Evolutionary conservation across 2,888 invertebrate genomes (phyloP), one percentile per base, ranked within the genome.

Genomic region (Nycteola revayana): DNA sequence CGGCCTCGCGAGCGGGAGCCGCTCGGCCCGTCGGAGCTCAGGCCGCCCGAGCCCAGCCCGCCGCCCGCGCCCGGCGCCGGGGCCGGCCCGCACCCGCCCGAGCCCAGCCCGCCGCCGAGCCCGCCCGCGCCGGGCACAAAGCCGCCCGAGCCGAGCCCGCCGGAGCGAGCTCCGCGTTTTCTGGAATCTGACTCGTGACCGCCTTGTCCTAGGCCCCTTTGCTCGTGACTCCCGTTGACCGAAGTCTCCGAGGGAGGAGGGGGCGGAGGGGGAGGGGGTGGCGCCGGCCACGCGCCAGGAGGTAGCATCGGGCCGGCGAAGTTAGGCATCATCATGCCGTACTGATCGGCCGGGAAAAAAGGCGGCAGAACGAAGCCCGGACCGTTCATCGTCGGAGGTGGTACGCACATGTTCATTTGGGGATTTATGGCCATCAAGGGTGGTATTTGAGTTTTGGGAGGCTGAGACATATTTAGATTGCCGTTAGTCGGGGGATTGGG

Each of bases 151-250:
- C 49, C 53, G 46, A 60, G 56, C 42, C 66, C 63, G 49, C 64
- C 60, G 29, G 67, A 45, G 47, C 79, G 78, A 64, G 65, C 58
- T 52, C 73, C 80, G 52, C 76, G 80, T 62, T 76, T 84, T 75
- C 86, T 85, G 85, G 81, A 84, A 84, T 85, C 85, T 75, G 84
- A 83, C 75, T 83, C 83, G 67, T 71, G 72, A 71, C 77, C 75
- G 67, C 75, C 73, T 60, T 75, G 76, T 58, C 76, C 82, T 66
- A 72, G 75, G 70, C 81, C 78, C 65, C 73, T 46, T 44, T 39
- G 76, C 63, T 76, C 79, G 55, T 75, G 73, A 71, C 52, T 57
- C 53, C 65, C 73, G 49, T 64, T 67, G 50, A 66, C 66, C 38
- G 61, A 41, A 32, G 59, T 35, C 27, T 75, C 75, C 21, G 74